Evolutionary conservation across 2,888 invertebrate genomes (phyloP).

Genomic region (Phalera bucephala): DNA sequence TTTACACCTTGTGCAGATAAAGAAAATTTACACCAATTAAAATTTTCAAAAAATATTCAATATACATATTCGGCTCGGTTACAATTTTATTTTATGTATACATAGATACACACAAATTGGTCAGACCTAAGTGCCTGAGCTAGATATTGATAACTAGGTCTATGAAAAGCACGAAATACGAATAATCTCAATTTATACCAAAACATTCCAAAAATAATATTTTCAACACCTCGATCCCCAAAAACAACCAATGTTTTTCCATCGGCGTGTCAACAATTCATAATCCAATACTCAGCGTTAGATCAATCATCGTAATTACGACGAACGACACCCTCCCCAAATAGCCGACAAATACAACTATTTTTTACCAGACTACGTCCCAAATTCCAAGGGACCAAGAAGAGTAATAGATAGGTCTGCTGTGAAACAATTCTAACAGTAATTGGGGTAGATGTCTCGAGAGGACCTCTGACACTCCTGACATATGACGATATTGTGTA

Average conservation of each 20-base stretch:
- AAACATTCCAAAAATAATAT: too few relatives aligned
- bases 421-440: conserved; percentile 69
- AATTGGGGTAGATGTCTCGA: conserved; percentile 69
- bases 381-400: conserved; percentile 56
- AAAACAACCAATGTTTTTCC: background rate
- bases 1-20: too few relatives aligned
- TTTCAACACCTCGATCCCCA: too few relatives aligned
- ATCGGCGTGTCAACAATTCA: conserved; percentile 5
- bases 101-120: too few relatives aligned
- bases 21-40: too few relatives aligned
- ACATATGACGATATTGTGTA: conserved; percentile 76
- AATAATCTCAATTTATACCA: too few relatives aligned
- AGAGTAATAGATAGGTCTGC: conserved; percentile 70
- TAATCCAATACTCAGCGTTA: conserved; percentile 24
- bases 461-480: conserved; percentile 60
- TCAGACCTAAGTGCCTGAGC: too few relatives aligned
- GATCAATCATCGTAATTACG: conserved; percentile 65
- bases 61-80: too few relatives aligned
- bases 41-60: too few relatives aligned
- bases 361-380: conserved; percentile 55
- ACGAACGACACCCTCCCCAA: conserved; percentile 26
- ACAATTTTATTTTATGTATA: too few relatives aligned
- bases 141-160: too few relatives aligned
- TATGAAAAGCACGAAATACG: too few relatives aligned
- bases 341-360: conserved; percentile 38